These are phyloP conservation scores for Noctua janthe DNA, from an alignment of 2,888 invertebrate genomes.

Conservation along the genomic window DNA sequence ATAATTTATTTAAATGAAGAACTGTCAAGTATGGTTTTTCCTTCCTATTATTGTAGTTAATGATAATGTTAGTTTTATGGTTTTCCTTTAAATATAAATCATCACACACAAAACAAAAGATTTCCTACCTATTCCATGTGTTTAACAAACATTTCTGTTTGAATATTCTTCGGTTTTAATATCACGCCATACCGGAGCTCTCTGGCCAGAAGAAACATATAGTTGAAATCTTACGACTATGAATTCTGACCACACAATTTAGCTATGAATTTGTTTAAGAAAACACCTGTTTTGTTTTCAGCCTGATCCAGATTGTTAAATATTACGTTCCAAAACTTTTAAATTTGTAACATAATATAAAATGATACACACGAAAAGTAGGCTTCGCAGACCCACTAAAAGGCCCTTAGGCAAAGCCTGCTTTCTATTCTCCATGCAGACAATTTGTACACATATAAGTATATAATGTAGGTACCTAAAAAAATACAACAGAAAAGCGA, in stretches of 20 bases:
- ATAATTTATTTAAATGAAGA: neutral
- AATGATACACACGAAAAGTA: neutral
- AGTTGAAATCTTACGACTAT: neutral
- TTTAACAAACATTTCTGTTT: neutral
- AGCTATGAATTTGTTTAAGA: neutral
- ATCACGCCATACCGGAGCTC: neutral
- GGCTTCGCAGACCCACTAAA: neutral
- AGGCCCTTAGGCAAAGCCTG: neutral
- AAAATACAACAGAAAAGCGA: conserved; percentile 36
- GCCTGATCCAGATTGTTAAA: too few relatives aligned
- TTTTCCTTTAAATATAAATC: conserved; percentile 10
- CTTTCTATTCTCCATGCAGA: neutral
- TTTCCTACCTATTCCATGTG: neutral
- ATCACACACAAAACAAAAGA: neutral
- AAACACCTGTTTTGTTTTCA: neutral
- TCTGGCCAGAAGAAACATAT: neutral
- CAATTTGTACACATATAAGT: neutral
- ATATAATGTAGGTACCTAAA: neutral
- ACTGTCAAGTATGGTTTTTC: conserved; percentile 14
- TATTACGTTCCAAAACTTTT: neutral
- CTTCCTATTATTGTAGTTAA: conserved; percentile 14
- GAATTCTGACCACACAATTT: too few relatives aligned
- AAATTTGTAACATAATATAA: neutral
- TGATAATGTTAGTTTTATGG: neutral
- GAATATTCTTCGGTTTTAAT: neutral